Evolutionary conservation across 2,888 invertebrate genomes (phyloP).

Genomic region (Pediacus dermestoides): DNA sequence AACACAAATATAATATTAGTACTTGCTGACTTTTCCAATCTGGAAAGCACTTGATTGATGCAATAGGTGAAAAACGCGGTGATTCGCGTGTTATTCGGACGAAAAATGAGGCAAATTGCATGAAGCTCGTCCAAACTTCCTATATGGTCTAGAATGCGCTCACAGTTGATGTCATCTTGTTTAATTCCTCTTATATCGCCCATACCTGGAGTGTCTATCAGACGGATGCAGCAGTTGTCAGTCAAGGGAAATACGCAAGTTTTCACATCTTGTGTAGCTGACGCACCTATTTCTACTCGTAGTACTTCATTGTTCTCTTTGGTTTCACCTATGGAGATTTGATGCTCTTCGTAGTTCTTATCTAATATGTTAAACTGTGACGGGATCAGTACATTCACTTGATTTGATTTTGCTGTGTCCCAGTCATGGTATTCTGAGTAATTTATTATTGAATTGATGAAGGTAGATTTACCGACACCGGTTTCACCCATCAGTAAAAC

Average conservation of each 20-base stretch:
- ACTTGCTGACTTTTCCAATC: constrained; percentile 41
- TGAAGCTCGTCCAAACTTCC: constrained; percentile 37
- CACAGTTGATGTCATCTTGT: constrained; percentile 36
- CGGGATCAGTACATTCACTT: constrained; percentile 37
- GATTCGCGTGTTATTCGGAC: constrained; percentile 36
- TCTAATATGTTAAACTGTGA: constrained; percentile 30
- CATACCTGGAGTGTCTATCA: constrained; percentile 45
- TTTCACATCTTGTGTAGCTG: constrained; percentile 31
- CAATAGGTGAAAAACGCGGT: constrained; percentile 42
- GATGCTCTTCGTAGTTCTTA: not conserved
- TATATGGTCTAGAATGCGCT: constrained; percentile 38
- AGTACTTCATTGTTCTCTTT: constrained; percentile 31
- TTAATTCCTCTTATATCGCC: constrained; percentile 35
- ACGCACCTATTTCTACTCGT: constrained; percentile 22
- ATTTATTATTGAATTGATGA: constrained; percentile 43
- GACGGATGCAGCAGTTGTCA: constrained; percentile 30
- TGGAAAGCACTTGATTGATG: constrained; percentile 40
- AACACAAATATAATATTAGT: constrained; percentile 44
- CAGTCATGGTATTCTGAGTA: constrained; percentile 34
- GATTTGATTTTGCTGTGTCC: constrained; percentile 27
- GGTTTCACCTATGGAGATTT: not conserved
- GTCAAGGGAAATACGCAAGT: constrained; percentile 31
- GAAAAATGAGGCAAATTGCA: constrained; percentile 40
- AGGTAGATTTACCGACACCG: constrained; percentile 45
- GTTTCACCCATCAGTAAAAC: constrained; percentile 43